Conservation (phyloP, 2,113 vertebrate species). For the Lagopus muta region DNA sequence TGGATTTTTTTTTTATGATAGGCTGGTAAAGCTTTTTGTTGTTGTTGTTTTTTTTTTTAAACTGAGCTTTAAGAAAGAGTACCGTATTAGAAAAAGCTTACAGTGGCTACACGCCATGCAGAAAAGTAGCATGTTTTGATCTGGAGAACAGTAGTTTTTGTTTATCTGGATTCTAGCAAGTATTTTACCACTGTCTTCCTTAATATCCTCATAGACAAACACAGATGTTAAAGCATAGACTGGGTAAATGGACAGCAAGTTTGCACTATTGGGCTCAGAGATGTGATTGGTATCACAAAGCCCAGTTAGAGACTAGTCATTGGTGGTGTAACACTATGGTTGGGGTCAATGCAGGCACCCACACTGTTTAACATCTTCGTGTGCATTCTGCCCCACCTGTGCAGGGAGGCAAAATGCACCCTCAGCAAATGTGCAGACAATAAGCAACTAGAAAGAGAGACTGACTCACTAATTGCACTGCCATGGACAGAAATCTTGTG, state of each 20-base stretch:
- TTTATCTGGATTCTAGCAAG: too few species aligned
- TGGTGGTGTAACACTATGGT: accelerated
- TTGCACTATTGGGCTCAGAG: background rate
- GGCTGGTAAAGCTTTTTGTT: too few species aligned
- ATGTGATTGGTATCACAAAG: background rate
- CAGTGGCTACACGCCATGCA: too few species aligned
- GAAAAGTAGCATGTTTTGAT: too few species aligned
- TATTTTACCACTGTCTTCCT: background rate
- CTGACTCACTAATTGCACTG: background rate
- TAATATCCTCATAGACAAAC: background rate
- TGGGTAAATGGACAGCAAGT: background rate
- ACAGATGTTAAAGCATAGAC: background rate
- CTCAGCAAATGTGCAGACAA: too few species aligned
- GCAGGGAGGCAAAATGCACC: background rate
- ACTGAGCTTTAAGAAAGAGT: too few species aligned
- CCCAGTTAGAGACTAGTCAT: background rate
- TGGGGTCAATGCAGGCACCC: background rate
- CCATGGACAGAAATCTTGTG: background rate
- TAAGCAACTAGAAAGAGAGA: background rate
- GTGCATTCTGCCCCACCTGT: too few species aligned
- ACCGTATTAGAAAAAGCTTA: too few species aligned
- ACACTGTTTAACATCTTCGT: background rate
- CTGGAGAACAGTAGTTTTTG: too few species aligned
- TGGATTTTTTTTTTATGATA: too few species aligned
- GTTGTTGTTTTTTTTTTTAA: too few species aligned